These are phyloP conservation scores for Drosophila malerkotliana DNA, from an alignment of 1,140 invertebrate genomes.

Conservation along the genomic window DNA sequence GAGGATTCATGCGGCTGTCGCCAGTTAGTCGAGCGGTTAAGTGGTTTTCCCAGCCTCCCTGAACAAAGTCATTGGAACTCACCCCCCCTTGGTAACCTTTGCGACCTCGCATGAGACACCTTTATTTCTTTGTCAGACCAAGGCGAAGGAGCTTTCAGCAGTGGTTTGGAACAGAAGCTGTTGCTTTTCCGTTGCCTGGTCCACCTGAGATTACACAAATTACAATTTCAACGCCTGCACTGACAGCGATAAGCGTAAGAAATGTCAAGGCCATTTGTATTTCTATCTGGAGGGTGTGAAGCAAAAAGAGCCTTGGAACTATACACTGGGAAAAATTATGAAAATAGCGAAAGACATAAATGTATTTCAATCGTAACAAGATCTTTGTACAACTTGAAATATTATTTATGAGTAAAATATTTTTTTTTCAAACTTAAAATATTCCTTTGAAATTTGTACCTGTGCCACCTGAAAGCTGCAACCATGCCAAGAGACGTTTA, in stretches of 20 bases:
- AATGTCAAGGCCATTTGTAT: slow-evolving; percentile 79
- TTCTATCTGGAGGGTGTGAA: slow-evolving; percentile 19
- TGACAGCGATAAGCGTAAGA: slow-evolving; percentile 80
- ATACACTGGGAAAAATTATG: neutral
- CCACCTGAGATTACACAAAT: slow-evolving; percentile 80
- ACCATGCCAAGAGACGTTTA: slow-evolving; percentile 22
- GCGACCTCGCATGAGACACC: slow-evolving; percentile 33
- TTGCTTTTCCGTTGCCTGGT: slow-evolving; percentile 38
- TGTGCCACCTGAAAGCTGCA: slow-evolving; percentile 7
- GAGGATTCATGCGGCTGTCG: slow-evolving; percentile 33
- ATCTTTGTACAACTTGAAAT: too few relatives aligned
- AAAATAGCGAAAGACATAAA: neutral
- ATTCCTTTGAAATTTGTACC: neutral
- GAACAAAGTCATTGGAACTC: slow-evolving; percentile 49
- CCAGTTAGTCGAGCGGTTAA: slow-evolving; percentile 56
- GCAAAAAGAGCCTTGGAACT: slow-evolving; percentile 13
- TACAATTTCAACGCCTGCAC: slow-evolving; percentile 81
- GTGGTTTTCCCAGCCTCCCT: slow-evolving; percentile 37
- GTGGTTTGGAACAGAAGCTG: neutral
- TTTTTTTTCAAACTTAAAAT: neutral
- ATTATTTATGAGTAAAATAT: too few relatives aligned
- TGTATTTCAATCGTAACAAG: too few relatives aligned
- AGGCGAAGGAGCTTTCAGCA: neutral
- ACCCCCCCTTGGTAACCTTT: neutral
- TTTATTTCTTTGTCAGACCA: slow-evolving; percentile 42